phyloP scores from a whole-genome alignment of 1,140 invertebrate genomes.

The Mizuhopecten yessoensis region DNA sequence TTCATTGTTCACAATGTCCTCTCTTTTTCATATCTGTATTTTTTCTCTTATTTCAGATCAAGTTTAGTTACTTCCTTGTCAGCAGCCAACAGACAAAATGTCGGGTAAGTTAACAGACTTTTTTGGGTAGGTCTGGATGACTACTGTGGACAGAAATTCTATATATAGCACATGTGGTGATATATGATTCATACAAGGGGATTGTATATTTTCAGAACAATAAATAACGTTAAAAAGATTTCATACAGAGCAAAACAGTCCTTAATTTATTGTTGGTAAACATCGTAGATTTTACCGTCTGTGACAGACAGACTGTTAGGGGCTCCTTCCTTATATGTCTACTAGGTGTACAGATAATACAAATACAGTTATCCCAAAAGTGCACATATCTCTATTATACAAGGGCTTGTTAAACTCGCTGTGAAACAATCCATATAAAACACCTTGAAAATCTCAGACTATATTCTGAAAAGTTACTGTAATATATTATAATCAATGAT shows the following conservation, averaged over 20 bases:
- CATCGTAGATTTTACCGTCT: neutral
- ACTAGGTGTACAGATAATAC: neutral
- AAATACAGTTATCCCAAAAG: neutral
- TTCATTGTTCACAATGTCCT: too few species aligned
- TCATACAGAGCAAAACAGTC: neutral
- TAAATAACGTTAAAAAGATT: too few species aligned
- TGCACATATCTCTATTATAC: too few species aligned
- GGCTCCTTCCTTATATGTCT: neutral
- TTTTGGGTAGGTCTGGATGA: neutral
- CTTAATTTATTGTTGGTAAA: neutral
- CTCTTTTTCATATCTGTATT: neutral
- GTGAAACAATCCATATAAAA: too few species aligned
- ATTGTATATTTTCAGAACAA: neutral
- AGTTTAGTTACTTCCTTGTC: neutral
- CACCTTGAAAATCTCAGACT: too few species aligned
- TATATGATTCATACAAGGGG: neutral
- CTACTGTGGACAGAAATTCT: too few species aligned
- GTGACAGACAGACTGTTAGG: neutral
- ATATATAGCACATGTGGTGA: too few species aligned
- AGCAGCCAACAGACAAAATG: neutral
- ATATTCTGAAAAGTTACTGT: too few species aligned
- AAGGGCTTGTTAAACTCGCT: too few species aligned
- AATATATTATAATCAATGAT: too few species aligned
- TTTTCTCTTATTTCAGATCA: neutral
- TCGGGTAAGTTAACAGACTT: neutral